Percentiles rank a stretch among this genome's conserved stretches.
These are phyloP conservation scores for Eucera pruinosa DNA, from an alignment of 2,888 invertebrate genomes.

Conservation along the genomic window DNA sequence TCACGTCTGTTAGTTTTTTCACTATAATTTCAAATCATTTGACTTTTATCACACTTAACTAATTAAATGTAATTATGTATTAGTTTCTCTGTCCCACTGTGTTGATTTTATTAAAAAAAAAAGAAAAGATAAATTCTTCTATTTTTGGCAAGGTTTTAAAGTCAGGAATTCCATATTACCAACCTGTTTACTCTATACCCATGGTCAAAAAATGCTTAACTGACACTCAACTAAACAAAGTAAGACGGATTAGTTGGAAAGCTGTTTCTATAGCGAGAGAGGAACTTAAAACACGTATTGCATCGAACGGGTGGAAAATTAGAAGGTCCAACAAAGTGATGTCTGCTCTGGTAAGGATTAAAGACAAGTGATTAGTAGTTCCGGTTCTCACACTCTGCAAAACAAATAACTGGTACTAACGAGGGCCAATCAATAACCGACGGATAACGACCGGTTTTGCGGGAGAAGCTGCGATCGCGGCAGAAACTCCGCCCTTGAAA, in stretches of 20 bases:
- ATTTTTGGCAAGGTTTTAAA: too few relatives aligned
- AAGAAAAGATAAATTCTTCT: too few relatives aligned
- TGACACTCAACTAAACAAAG: too few relatives aligned
- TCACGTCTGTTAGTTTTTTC: too few relatives aligned
- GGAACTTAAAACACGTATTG: conserved; percentile 1
- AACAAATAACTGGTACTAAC: conserved; percentile 77
- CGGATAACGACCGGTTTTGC: conserved; percentile 80
- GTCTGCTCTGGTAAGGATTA: conserved; percentile 27
- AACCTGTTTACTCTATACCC: too few relatives aligned
- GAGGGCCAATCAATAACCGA: conserved; percentile 81
- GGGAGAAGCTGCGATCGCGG: conserved; percentile 72
- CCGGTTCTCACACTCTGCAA: conserved; percentile 78
- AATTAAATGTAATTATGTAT: too few relatives aligned
- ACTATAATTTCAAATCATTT: too few relatives aligned
- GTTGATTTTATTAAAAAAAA: too few relatives aligned
- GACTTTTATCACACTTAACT: too few relatives aligned
- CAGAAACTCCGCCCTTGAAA: conserved; percentile 78
- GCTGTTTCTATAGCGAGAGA: neutral
- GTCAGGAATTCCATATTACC: too few relatives aligned
- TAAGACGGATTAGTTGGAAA: neutral
- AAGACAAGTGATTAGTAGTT: conserved; percentile 66
- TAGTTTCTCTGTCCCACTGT: too few relatives aligned
- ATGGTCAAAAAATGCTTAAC: too few relatives aligned
- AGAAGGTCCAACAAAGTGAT: conserved; percentile 29
- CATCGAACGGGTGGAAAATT: conserved; percentile 35